Conservation (phyloP, 2,113 vertebrate species). For the Ia io region DNA sequence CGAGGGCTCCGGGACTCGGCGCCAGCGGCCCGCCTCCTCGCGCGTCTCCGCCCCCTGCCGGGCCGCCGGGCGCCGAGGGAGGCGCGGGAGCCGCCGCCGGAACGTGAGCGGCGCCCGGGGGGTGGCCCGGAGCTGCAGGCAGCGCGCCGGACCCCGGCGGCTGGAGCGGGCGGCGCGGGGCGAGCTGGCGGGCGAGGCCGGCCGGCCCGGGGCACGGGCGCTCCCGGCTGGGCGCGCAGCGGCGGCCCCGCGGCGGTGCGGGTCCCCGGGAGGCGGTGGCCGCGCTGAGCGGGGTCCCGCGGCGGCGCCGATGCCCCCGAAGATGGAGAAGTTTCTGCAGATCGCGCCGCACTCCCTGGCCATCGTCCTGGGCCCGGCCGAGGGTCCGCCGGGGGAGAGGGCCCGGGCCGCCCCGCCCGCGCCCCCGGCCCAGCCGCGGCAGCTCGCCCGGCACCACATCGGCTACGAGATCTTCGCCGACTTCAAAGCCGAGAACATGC, state of each 20-base stretch:
- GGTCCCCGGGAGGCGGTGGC: not conserved
- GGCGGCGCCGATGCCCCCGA: conserved; percentile 17
- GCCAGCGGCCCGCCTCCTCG: conserved; percentile 50
- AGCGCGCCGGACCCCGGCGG: not conserved
- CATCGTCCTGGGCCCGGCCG: conserved; percentile 88
- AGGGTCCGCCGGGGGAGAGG: conserved; percentile 47
- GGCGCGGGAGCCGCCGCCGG: conserved; percentile 23
- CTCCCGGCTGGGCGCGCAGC: not conserved
- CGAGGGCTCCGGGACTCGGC: not conserved
- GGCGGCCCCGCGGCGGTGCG: not conserved
- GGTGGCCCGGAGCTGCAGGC: conserved; percentile 52
- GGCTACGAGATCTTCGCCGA: conserved; percentile 98
- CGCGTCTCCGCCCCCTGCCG: conserved; percentile 55
- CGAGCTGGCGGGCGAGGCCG: too few relatives aligned
- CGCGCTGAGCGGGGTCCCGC: not conserved
- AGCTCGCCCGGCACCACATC: conserved; percentile 89
- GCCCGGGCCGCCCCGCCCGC: conserved; percentile 48
- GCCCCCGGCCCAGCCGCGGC: conserved; percentile 81
- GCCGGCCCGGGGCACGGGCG: not conserved
- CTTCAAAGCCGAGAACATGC: conserved; percentile 96
- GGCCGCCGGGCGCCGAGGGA: conserved; percentile 50
- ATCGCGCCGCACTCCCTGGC: conserved; percentile 96
- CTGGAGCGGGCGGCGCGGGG: too few relatives aligned
- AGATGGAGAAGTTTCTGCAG: conserved; percentile 92
- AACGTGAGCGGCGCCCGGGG: conserved; percentile 53